Evolutionary conservation across 2,113 vertebrate genomes (phyloP).

Genomic region (Indicator indicator): DNA sequence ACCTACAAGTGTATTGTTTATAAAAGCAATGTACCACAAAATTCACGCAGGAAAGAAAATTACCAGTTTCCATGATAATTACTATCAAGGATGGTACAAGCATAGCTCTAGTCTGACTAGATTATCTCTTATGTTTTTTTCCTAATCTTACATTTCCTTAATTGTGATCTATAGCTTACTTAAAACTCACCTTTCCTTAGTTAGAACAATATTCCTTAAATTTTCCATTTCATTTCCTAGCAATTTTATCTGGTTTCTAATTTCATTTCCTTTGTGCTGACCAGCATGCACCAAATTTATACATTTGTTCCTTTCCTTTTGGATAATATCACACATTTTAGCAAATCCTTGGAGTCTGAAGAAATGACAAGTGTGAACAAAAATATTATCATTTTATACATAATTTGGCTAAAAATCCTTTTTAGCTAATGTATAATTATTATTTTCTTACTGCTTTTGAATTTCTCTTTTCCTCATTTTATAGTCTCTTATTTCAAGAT

Average conservation of each 20-base stretch:
- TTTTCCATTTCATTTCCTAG: slow-evolving; percentile 85
- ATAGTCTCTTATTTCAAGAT: slow-evolving; percentile 80
- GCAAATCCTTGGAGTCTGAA: slow-evolving; percentile 81
- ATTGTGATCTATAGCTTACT: neutral
- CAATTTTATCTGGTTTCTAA: slow-evolving; percentile 78
- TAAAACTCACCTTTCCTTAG: slow-evolving; percentile 84
- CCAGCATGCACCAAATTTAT: slow-evolving; percentile 80
- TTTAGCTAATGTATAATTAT: neutral
- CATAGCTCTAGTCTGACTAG: neutral
- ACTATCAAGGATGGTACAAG: neutral
- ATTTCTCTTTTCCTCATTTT: slow-evolving; percentile 81
- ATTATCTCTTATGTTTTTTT: neutral
- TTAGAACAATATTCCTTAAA: slow-evolving; percentile 74
- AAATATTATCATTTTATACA: neutral
- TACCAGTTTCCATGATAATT: neutral
- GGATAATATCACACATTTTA: slow-evolving; percentile 77
- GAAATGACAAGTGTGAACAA: slow-evolving; percentile 31
- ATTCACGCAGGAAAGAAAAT: neutral
- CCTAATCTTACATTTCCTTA: neutral
- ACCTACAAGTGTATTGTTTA: neutral
- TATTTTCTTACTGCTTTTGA: slow-evolving; percentile 83
- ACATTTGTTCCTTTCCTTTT: slow-evolving; percentile 86
- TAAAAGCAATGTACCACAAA: neutral
- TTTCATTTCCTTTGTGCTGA: slow-evolving; percentile 80
- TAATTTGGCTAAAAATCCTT: neutral